Conservation (phyloP, 2,797 vertebrate species). For the Ptychobarbus kaznakovi region DNA sequence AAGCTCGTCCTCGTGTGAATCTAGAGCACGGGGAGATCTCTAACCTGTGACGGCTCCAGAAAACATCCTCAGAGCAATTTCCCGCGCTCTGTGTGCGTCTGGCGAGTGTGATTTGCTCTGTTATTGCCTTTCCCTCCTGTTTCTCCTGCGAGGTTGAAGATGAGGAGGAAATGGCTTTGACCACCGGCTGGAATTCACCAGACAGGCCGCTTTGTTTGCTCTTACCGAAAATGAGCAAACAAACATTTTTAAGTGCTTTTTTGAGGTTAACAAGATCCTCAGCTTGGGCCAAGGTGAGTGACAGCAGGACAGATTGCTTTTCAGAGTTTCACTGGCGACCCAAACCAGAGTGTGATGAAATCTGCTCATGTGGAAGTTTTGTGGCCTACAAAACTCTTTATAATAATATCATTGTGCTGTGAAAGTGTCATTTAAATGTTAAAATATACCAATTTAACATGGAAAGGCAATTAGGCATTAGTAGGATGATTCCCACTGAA, state of each 20-base stretch:
- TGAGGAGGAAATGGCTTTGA: conserved; percentile 11
- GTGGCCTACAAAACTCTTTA: not conserved
- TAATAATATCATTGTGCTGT: not conserved
- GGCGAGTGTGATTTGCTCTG: not conserved
- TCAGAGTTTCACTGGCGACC: conserved; percentile 14
- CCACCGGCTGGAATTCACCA: not conserved
- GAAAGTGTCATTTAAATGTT: not conserved
- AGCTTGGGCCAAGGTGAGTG: conserved; percentile 16
- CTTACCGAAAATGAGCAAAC: conserved; percentile 19
- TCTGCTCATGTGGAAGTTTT: not conserved
- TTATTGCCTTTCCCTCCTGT: conserved; percentile 8
- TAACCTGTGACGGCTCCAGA: not conserved
- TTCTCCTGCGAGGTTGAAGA: conserved; percentile 2
- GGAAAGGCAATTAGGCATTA: not conserved
- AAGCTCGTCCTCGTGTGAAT: too few species aligned
- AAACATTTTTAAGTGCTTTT: conserved; percentile 32
- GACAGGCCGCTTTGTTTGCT: conserved; percentile 5
- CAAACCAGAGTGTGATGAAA: not conserved
- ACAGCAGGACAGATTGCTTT: conserved; percentile 46
- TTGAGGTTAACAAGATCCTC: conserved; percentile 53
- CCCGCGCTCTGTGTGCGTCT: not conserved
- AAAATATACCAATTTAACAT: not conserved
- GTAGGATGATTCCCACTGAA: not conserved
- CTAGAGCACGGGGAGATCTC: too few species aligned
- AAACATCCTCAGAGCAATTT: conserved; percentile 2